Conservation (phyloP, 2,113 vertebrate species). For the Atlantisia rogersi region DNA sequence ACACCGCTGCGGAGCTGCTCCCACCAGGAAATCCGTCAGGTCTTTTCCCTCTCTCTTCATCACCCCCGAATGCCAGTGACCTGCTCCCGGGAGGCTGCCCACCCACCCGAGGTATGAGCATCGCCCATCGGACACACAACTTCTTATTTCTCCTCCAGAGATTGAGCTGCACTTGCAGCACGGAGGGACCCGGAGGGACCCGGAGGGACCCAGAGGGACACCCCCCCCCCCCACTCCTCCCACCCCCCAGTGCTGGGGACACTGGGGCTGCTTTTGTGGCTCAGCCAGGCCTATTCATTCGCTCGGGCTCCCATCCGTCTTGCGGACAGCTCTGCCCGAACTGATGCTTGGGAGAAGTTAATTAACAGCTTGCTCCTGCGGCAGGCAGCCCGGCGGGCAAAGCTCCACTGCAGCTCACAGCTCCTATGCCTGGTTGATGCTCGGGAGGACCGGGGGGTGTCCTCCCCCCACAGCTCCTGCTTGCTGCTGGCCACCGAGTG, state of each 20-base stretch:
- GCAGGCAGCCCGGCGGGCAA: not conserved
- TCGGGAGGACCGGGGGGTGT: not conserved
- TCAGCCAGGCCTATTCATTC: not conserved
- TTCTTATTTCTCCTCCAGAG: not conserved
- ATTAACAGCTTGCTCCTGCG: constrained; percentile 35
- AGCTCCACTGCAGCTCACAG: constrained; percentile 27
- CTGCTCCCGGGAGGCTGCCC: not conserved
- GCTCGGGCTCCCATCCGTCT: not conserved
- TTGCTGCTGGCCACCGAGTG: not conserved
- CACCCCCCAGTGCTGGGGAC: not conserved
- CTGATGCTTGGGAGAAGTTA: constrained; percentile 49
- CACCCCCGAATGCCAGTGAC: not conserved
- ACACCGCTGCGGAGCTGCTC: not conserved
- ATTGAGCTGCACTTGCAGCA: not conserved
- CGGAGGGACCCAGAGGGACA: fast-evolving
- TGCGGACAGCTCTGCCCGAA: not conserved
- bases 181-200: not conserved
- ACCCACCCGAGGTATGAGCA: not conserved
- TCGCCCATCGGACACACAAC: not conserved
- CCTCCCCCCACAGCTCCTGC: not conserved
- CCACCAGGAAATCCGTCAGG: not conserved
- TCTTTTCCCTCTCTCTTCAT: not conserved
- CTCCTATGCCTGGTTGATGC: not conserved
- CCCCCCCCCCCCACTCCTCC: too few species aligned
- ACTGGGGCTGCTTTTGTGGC: not conserved